Evolutionary conservation across 2,113 vertebrate genomes (phyloP), one percentile per base, ranked within the genome.

Genomic region (Thymallus thymallus): DNA sequence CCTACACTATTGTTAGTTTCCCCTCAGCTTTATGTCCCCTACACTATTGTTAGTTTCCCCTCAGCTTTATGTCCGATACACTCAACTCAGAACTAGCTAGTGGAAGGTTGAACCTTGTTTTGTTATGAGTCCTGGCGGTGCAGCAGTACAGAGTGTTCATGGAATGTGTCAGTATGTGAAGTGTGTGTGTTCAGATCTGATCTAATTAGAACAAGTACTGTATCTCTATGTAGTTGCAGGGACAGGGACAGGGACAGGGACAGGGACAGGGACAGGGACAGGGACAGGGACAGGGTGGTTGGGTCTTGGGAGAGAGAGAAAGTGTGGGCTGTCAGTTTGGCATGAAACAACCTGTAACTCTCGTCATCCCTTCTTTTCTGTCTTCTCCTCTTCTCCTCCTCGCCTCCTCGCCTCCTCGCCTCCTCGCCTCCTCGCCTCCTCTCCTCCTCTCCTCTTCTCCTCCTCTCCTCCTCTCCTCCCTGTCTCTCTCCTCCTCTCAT

Each of bases 1-100:
- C n/a, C n/a, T n/a, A n/a, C n/a, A n/a, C n/a, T 88, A 88, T 87
- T 85, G 81, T 86, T 75, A 80, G 86, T 86, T 89, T 81, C 67
- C 82, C 0, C 32, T 35, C 32, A 41, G 35, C 35, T 10, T 41
- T 0, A 41, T 41, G 7, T 6, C 35, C 9, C 35, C 2, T 29
- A 29, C 29, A 29, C 23, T 88, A 88, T 88, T 85, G 82, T 86
- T 75, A 80, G 86, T 86, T 89, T 81, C 67, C 82, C 2, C 85
- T 84, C 76, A 65, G 74, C 69, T 70, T 75, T 85, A 81, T 84
- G 87, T n/a, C 82, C 77, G 75, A 81, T 82, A 80, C 67, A 80
- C 79, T 83, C 74, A 81, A 80, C 83, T 86, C 78, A 82, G 77
- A 88, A 89, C 87, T 88, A 88, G 80, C 73, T 82, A 23, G 71